These are phyloP conservation scores for Cyanocitta stelleri DNA, from an alignment of 2,113 vertebrate species.

Conservation along the genomic window DNA sequence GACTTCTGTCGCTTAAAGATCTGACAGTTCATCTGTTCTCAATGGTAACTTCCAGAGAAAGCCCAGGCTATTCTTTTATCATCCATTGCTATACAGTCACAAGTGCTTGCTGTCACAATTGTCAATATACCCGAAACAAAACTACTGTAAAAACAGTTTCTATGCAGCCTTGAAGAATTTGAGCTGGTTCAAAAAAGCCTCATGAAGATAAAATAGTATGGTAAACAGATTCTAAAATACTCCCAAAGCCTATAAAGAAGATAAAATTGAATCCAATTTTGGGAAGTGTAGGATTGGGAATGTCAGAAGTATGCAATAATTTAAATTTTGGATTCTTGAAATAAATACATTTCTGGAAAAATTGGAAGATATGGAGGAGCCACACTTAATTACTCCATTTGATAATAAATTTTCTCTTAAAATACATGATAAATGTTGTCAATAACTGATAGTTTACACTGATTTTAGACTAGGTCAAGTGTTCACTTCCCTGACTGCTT, in stretches of 20 bases:
- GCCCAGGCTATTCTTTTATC: not conserved
- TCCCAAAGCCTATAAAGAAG: not conserved
- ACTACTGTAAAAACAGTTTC: not conserved
- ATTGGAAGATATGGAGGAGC: not conserved
- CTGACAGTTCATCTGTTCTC: constrained; percentile 5
- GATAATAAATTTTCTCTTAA: not conserved
- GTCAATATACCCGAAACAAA: not conserved
- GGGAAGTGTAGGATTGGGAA: not conserved
- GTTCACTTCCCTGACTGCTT: not conserved
- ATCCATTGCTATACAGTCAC: not conserved
- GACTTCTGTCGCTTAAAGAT: not conserved
- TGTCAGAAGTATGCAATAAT: not conserved
- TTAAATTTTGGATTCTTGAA: not conserved
- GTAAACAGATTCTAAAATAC: not conserved
- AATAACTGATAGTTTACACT: not conserved
- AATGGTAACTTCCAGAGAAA: not conserved
- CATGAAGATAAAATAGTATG: not conserved
- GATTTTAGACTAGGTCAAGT: not conserved
- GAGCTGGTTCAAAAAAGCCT: not conserved
- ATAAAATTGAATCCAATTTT: not conserved
- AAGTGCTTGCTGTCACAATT: not conserved
- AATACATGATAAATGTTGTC: not conserved
- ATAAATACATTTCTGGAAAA: not conserved
- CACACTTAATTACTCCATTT: not conserved
- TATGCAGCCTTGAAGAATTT: not conserved